phyloP scores from a whole-genome alignment of 1,140 invertebrate genomes.

The Nylanderia fulva region DNA sequence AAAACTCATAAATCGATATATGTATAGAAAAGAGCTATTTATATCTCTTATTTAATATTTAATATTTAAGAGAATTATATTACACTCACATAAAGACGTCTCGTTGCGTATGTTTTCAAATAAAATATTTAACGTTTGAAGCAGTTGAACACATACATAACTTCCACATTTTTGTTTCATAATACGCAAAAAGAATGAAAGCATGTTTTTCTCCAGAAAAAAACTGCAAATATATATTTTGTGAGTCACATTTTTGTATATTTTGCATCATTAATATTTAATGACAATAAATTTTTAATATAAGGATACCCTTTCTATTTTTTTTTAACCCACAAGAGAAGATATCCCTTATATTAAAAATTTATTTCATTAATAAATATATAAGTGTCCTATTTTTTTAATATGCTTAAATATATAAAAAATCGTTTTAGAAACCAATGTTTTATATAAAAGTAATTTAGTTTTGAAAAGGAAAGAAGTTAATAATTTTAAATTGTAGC shows the following conservation, averaged over 20 bases:
- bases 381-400: no score
- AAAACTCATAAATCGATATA: no score
- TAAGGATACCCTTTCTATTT: no score
- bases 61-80: background rate
- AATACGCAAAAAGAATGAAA: conserved; percentile 98
- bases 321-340: no score
- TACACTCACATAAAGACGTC: conserved; percentile 97
- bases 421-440: no score
- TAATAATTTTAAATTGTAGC: no score
- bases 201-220: conserved; percentile 99
- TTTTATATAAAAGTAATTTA: no score
- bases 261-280: background rate
- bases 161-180: conserved; percentile 99
- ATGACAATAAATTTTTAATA: background rate
- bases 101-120: conserved; percentile 99
- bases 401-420: no score
- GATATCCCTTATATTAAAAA: no score
- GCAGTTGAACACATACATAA: conserved; percentile 98
- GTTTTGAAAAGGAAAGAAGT: no score
- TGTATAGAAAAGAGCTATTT: no score
- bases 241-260: background rate
- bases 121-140: conserved; percentile 99
- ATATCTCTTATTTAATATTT: background rate
- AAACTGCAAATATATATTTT: conserved; percentile 91
- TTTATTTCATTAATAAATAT: no score